Evolutionary conservation across 2,113 vertebrate species (phyloP), one percentile per base, ranked within the genome.

Genomic region (Mobula birostris): DNA sequence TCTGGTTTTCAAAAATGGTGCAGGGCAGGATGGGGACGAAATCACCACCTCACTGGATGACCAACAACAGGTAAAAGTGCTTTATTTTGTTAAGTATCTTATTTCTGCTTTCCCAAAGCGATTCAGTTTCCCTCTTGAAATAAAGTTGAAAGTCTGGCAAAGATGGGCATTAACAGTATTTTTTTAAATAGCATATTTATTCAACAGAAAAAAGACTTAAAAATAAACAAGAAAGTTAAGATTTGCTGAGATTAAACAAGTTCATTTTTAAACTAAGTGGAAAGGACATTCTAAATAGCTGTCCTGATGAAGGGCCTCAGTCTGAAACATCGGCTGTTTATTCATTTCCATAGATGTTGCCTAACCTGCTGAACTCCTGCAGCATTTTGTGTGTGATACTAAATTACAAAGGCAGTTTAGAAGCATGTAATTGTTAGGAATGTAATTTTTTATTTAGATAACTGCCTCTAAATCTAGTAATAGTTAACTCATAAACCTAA

Each of bases 61-160:
- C 94, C 94, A 80, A 88, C 94, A 94, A 95, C 95, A 96, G 96
- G 96, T 96, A 96, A 95, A 94, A n/a, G 74, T 95, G 95, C 56
- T 70, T 66, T n/a, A 79, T 92, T 32, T 91, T 70, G 68, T 1
- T 72, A 72, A 72, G 3, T 17, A 56, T 93, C 90, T 72, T 24
- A 32, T 70, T 88, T 66, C 32, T 32, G 88, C 32, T 90, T 72
- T 72, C 90, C 63, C 40, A 9, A 32, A 48, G 91, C 7, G 24
- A 70, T 70, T 21, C 40, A 6, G 21, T 56, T 76, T 93, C 70
- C 21, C 24, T 74, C 36, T 21, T 74, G 32, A 74, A 74, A 36
- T 76, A 24, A 56, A 40, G 70, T 36, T 74, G 40, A 48, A 74
- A 93, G 68, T 93, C 68, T 93, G 36, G 36, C 0, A 5, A 76